Percentiles rank a stretch among this genome's conserved stretches.
phyloP scores from a whole-genome alignment of 2,888 invertebrate genomes.

The Luperina nickerlii region DNA sequence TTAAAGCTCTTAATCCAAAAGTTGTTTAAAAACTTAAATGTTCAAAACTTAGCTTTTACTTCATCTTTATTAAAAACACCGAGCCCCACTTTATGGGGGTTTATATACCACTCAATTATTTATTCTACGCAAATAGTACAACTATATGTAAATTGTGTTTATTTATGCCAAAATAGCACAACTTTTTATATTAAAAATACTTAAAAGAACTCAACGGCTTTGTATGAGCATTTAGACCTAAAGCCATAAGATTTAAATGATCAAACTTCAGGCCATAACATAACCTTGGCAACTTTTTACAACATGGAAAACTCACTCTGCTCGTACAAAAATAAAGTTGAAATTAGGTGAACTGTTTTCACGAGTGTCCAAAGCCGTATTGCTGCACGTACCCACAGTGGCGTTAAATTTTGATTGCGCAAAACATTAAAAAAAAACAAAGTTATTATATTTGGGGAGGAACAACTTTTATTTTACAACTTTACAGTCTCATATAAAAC shows the following conservation, averaged over 20 bases:
- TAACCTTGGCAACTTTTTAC: slow-evolving; percentile 33
- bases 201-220: slow-evolving; percentile 31
- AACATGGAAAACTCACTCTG: slow-evolving; percentile 42
- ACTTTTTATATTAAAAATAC: slow-evolving; percentile 45
- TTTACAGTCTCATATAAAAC: slow-evolving; percentile 65
- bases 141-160: slow-evolving; percentile 23
- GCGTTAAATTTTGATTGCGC: slow-evolving; percentile 70
- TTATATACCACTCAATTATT: slow-evolving; percentile 3
- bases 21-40: slow-evolving; percentile 22
- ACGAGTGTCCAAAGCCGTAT: slow-evolving; percentile 52
- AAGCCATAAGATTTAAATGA: slow-evolving; percentile 55
- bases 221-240: slow-evolving; percentile 51
- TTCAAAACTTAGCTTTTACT: slow-evolving; percentile 14
- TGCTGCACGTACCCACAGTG: slow-evolving; percentile 66
- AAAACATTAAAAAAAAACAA: slow-evolving; percentile 64
- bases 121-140: neutral
- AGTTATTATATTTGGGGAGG: slow-evolving; percentile 65
- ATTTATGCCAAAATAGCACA: slow-evolving; percentile 1
- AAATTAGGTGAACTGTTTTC: slow-evolving; percentile 45
- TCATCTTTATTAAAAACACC: slow-evolving; percentile 15
- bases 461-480: slow-evolving; percentile 68
- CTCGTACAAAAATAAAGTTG: slow-evolving; percentile 47
- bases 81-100: neutral
- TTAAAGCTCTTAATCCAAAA: slow-evolving; percentile 4
- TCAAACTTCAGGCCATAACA: slow-evolving; percentile 53